Percentiles rank a stretch among this genome's conserved stretches.
phyloP scores from a whole-genome alignment of 2,113 vertebrate species.

The Misgurnus anguillicaudatus region DNA sequence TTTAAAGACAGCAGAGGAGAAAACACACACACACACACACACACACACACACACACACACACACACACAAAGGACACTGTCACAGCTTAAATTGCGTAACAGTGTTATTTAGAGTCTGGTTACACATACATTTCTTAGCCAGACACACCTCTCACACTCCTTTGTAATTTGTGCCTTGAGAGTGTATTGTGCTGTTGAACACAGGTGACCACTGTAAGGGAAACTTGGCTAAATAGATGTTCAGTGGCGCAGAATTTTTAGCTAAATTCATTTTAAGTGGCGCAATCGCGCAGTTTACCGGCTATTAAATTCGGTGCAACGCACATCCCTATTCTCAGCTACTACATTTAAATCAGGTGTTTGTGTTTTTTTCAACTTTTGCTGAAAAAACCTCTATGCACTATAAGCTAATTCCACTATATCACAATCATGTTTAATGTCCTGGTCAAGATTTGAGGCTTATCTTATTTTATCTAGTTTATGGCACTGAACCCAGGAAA shows the following conservation, averaged over 20 bases:
- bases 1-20: neutral
- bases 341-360: no score
- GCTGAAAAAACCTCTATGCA: neutral
- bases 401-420: neutral
- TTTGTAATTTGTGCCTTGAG: slow-evolving; percentile 42
- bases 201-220: neutral
- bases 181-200: neutral
- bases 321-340: no score
- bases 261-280: no score
- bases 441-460: neutral
- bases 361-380: no score
- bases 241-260: neutral
- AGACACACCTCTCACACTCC: slow-evolving; percentile 30
- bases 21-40: neutral
- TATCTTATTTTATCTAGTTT: slow-evolving; percentile 14
- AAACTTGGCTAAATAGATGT: no score
- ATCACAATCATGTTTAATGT: neutral
- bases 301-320: no score
- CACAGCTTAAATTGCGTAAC: slow-evolving; percentile 2
- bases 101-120: slow-evolving; percentile 18
- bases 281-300: no score
- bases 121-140: slow-evolving; percentile 4
- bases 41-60: neutral
- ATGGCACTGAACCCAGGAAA: slow-evolving; percentile 15
- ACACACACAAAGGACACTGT: slow-evolving; percentile 12